Evolutionary conservation across 2,888 invertebrate genomes (phyloP), one percentile per base, ranked within the genome.

Genomic region (Subacronicta megacephala): DNA sequence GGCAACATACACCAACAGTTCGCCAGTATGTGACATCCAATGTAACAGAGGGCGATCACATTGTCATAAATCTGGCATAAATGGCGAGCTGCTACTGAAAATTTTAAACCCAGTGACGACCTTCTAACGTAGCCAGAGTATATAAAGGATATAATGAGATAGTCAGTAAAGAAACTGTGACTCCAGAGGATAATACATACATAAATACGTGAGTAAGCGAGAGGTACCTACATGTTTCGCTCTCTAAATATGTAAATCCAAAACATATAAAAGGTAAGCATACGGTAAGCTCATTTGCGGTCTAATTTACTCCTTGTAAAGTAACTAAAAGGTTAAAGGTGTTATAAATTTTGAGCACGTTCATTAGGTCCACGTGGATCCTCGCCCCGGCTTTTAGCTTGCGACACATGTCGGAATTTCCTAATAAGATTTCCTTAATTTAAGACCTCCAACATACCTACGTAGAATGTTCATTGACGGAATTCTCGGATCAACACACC

Each of bases 341-440:
- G 89, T 89, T 92, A 89, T 93, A 93, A 93, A 93, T 93, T 93
- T 90, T 84, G 87, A 84, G 86, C 89, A 88, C 88, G 90, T 92
- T 93, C 92, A 92, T 93, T 93, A 93, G 89, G 84, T 84, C 74
- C 78, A 74, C 82, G 80, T 80, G 77, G 82, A 81, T 82, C 83
- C 82, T 75, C 87, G 86, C 85, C 81, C 81, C 75, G 79, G 89
- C 90, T 90, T 88, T 90, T 89, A 91, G 85, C 77, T 80, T 78
- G 78, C 88, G 87, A 90, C 92, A 91, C 91, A 90, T 90, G 92
- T 90, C 77, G 92, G 93, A 92, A 93, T 93, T 93, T 92, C 83
- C 86, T 92, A 93, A 93, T 93, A 92, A 91, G 89, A 90, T 92
- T 93, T 90, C 83, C 92, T 89, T 90, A 93, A 93, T 91, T 91